Evolutionary conservation across 2,113 vertebrate species (phyloP), one percentile per base, ranked within the genome.

Genomic region (Cyanistes caeruleus): DNA sequence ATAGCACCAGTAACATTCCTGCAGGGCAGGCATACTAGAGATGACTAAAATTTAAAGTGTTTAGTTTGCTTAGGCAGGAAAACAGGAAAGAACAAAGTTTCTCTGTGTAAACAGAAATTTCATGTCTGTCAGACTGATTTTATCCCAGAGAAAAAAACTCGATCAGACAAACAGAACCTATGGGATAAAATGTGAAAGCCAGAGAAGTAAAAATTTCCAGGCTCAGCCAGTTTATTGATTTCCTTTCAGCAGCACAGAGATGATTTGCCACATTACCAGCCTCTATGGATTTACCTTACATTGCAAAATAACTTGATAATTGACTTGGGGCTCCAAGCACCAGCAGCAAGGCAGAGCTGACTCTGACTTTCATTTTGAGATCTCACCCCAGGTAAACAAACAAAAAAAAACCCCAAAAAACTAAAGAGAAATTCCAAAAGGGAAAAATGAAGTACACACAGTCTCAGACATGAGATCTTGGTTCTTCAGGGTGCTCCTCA

Each of bases 1-100:
- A 93, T 95, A 87, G 31, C 72, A 94, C 72, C 68, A 88, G 78
- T 46, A 90, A 75, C 56, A 62, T 92, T 86, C 93, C 79, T 92
- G 76, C 79, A 86, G 92, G 94, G 84, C 90, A 94, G 60, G 35
- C 81, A 41, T n/a, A 48, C 64, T 81, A 64, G 68, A 74, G 73
- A 70, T 10, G 8, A 55, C 79, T 74, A 33, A 74, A 80, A 86
- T 68, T 59, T 72, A 62, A 86, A 88, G 56, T 60, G 76, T 80
- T 86, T 93, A 44, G 87, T 89, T 86, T 88, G 44, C 73, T 94
- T 86, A 92, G 77, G 68, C 60, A 81, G 82, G 44, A 85, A 93
- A 96, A 75, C 39, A 75, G 15, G 37, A 76, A 88, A 79, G 73
- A 92, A 89, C 68, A 70, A 95, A 84, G 80, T 91, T 93, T 88